Conservation (phyloP, 2,113 vertebrate genomes). For the Mionectes macconnelli region DNA sequence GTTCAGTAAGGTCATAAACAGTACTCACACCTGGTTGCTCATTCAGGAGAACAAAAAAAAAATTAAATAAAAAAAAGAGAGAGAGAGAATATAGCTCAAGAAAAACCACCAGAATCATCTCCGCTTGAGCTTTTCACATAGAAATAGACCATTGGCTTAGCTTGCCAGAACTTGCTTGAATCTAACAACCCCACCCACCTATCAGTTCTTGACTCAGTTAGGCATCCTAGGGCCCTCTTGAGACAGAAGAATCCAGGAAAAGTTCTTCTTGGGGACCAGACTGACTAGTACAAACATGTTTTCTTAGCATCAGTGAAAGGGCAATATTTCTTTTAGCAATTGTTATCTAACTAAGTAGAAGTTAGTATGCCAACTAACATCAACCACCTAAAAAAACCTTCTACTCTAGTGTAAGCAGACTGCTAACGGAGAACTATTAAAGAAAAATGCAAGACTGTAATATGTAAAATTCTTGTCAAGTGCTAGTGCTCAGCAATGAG, state of each 20-base stretch:
- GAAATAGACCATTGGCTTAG: accelerated
- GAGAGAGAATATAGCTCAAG: accelerated
- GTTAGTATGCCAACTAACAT: neutral
- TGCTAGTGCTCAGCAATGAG: neutral
- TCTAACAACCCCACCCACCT: neutral
- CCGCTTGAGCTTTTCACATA: neutral
- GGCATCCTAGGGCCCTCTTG: neutral
- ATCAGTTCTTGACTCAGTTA: neutral
- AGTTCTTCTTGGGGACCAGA: neutral
- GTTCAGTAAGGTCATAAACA: neutral
- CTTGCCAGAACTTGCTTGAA: neutral
- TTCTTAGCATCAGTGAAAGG: neutral
- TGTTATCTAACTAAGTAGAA: neutral
- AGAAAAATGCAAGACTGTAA: neutral
- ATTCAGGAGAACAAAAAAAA: neutral
- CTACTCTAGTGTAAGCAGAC: neutral
- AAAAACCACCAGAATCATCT: neutral
- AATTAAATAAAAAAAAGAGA: neutral
- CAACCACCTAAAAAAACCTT: accelerated
- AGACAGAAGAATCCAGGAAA: neutral
- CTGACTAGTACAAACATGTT: neutral
- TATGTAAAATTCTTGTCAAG: neutral
- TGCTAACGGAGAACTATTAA: neutral
- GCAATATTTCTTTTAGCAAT: neutral
- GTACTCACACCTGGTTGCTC: neutral